These are phyloP conservation scores for Cremastobaeus sp. DNA, from an alignment of 2,888 invertebrate genomes.

Conservation along the genomic window DNA sequence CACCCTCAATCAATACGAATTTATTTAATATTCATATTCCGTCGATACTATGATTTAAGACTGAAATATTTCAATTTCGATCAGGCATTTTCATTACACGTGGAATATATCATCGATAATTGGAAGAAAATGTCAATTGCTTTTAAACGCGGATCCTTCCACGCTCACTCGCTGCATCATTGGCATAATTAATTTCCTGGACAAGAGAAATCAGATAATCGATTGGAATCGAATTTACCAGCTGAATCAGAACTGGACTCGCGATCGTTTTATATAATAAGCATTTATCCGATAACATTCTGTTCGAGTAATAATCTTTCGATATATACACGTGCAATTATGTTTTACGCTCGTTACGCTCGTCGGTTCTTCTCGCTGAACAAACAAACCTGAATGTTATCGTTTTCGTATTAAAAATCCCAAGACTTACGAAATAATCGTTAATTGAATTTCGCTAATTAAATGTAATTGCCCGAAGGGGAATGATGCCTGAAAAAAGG, in stretches of 20 bases:
- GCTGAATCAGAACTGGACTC: slow-evolving; percentile 36
- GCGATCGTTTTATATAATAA: slow-evolving; percentile 26
- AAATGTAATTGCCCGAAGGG: neutral
- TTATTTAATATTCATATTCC: slow-evolving; percentile 39
- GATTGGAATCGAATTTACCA: slow-evolving; percentile 43
- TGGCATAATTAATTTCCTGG: slow-evolving; percentile 25
- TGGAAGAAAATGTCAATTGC: slow-evolving; percentile 25
- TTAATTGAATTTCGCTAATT: slow-evolving; percentile 36
- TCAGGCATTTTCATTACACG: slow-evolving; percentile 33
- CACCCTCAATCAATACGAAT: slow-evolving; percentile 22
- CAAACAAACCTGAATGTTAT: slow-evolving; percentile 15
- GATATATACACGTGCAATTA: slow-evolving; percentile 23
- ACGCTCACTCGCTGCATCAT: slow-evolving; percentile 8
- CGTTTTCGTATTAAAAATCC: slow-evolving; percentile 3
- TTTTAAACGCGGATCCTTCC: slow-evolving; percentile 29
- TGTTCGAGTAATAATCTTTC: slow-evolving; percentile 36
- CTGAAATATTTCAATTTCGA: slow-evolving; percentile 43
- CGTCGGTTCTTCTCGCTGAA: neutral
- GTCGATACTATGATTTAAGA: slow-evolving; percentile 34
- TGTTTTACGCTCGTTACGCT: slow-evolving; percentile 5
- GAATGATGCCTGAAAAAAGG: too few relatives aligned
- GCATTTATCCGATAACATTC: slow-evolving; percentile 37
- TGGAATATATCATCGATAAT: slow-evolving; percentile 38
- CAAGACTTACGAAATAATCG: slow-evolving; percentile 2
- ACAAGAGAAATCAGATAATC: slow-evolving; percentile 46